These are phyloP conservation scores for Rotaria sp. DNA, from an alignment of 2,888 invertebrate species.

Conservation along the genomic window DNA sequence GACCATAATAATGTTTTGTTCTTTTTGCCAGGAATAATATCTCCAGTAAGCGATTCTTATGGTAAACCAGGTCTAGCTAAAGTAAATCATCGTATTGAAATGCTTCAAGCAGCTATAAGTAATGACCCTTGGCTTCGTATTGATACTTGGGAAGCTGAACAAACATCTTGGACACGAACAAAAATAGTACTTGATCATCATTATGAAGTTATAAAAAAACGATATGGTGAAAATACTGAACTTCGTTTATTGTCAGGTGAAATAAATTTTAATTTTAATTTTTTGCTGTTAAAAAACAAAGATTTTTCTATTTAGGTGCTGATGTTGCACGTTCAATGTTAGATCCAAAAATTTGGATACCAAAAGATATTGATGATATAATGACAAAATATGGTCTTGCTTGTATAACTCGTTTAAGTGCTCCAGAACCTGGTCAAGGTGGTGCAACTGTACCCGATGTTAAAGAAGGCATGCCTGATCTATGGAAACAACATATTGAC, in stretches of 20 bases:
- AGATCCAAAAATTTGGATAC: not conserved
- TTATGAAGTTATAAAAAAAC: not conserved
- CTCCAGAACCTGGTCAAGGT: not conserved
- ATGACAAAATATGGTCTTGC: not conserved
- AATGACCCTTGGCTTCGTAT: not conserved
- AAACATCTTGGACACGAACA: not conserved
- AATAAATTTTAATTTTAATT: not conserved
- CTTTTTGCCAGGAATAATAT: not conserved
- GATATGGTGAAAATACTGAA: not conserved
- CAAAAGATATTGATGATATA: not conserved
- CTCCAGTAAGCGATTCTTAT: not conserved
- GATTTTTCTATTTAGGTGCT: not conserved
- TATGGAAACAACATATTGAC: not conserved
- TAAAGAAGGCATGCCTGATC: conserved; percentile 6
- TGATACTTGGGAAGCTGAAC: not conserved
- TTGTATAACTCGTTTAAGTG: not conserved
- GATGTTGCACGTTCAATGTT: not conserved
- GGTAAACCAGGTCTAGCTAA: not conserved
- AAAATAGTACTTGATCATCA: not conserved
- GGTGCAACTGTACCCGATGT: not conserved
- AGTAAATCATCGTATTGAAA: not conserved
- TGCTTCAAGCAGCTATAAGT: not conserved
- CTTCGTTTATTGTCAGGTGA: not conserved
- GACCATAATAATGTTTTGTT: not conserved
- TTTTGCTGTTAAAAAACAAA: no score